phyloP scores from a whole-genome alignment of 2,797 vertebrate species.

The Artibeus lituratus region DNA sequence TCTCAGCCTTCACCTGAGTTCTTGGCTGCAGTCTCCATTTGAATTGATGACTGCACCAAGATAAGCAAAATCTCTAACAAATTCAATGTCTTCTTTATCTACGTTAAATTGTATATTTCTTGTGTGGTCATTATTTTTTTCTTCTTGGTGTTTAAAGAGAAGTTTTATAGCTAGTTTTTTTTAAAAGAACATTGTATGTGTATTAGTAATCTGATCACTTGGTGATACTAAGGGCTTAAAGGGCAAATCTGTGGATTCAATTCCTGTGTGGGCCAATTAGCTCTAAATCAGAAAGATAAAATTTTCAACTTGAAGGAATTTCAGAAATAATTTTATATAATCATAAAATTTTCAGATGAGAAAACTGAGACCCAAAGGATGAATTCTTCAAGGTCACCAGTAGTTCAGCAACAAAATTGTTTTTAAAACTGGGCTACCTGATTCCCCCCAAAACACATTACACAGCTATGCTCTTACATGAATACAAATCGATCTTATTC shows the following conservation, averaged over 20 bases:
- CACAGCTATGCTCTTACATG: not conserved
- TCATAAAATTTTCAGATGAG: slow-evolving; percentile 33
- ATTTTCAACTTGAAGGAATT: slow-evolving; percentile 38
- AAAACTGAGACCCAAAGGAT: not conserved
- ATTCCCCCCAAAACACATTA: not conserved
- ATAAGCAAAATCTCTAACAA: not conserved
- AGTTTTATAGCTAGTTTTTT: not conserved
- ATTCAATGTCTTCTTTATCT: not conserved
- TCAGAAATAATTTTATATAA: not conserved
- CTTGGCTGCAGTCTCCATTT: not conserved
- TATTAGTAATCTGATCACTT: not conserved
- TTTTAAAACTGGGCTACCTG: not conserved
- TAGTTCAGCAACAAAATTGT: not conserved
- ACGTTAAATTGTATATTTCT: not conserved
- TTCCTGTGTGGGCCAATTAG: not conserved
- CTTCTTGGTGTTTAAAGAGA: not conserved
- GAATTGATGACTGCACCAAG: not conserved
- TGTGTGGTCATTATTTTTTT: not conserved
- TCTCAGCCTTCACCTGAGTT: not conserved
- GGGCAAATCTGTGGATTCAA: not conserved
- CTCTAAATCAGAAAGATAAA: not conserved
- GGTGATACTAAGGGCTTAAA: slow-evolving; percentile 18
- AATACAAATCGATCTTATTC: not conserved
- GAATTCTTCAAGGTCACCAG: not conserved
- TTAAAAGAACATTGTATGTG: not conserved